A percentile compares a stretch with the other conserved stretches of the same genome.
These are phyloP conservation scores for Chrysodeixis includens DNA, from an alignment of 2,888 invertebrate species.

Conservation along the genomic window DNA sequence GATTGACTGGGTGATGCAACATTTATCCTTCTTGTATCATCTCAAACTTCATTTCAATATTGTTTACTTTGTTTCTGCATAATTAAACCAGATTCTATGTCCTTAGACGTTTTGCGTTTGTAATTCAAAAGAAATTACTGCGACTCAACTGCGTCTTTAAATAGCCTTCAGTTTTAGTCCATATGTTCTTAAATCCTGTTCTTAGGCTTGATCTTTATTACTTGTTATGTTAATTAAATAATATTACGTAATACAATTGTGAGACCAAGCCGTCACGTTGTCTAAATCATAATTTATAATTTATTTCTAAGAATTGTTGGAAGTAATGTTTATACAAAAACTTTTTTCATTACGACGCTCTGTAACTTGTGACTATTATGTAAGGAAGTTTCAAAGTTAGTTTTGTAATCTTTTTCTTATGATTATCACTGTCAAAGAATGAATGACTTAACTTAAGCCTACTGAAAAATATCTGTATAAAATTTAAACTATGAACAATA, in stretches of 20 bases:
- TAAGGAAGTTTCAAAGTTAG: no score
- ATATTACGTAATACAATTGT: slow-evolving; percentile 13
- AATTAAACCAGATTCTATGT: slow-evolving; percentile 18
- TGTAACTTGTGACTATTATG: no score
- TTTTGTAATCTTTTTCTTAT: no score
- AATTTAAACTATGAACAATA: no score
- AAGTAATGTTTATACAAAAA: not conserved
- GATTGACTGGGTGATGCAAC: slow-evolving; percentile 79
- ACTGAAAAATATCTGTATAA: no score
- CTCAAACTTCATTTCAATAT: slow-evolving; percentile 55
- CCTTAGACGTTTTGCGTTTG: not conserved
- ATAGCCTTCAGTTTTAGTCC: not conserved
- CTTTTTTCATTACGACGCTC: no score
- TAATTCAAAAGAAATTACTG: slow-evolving; percentile 10
- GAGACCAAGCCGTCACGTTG: not conserved
- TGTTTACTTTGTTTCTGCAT: slow-evolving; percentile 61
- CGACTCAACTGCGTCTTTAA: not conserved
- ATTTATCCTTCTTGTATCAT: slow-evolving; percentile 69
- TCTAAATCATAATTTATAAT: not conserved
- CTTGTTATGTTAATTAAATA: slow-evolving; percentile 24
- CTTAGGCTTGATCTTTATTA: not conserved
- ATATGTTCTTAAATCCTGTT: slow-evolving; percentile 5
- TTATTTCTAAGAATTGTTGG: not conserved
- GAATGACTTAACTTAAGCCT: no score
- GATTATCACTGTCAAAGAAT: no score